A percentile compares a stretch with the other conserved stretches of the same genome.
Conservation (phyloP, 2,113 vertebrate genomes). For the Dinomys branickii region DNA sequence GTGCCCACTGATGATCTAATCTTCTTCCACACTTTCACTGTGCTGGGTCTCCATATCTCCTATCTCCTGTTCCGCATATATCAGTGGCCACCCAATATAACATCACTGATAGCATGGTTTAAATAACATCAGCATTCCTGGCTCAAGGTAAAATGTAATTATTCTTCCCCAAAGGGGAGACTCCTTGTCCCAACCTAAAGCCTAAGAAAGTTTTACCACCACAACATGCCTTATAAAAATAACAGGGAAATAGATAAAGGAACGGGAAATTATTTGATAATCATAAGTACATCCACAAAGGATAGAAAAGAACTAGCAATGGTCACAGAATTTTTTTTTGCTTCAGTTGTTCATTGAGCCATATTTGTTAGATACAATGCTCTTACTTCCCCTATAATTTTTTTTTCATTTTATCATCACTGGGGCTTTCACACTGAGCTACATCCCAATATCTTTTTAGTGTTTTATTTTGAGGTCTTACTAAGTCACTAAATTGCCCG, state of each 20-base stretch:
- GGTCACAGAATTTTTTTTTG: too few relatives aligned
- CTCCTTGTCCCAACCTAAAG: neutral
- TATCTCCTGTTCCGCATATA: neutral
- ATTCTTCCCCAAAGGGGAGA: neutral
- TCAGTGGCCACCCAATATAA: neutral
- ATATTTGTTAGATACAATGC: neutral
- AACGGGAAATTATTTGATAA: neutral
- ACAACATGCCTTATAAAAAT: neutral
- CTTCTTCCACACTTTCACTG: rapidly evolving
- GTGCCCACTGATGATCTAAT: too few relatives aligned
- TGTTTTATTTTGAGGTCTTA: neutral
- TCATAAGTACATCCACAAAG: neutral
- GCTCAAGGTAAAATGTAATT: neutral
- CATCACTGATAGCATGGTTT: neutral
- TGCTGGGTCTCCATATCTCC: neutral
- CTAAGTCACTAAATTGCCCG: neutral
- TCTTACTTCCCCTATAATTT: neutral
- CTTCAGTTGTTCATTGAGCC: neutral
- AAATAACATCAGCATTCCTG: too few relatives aligned
- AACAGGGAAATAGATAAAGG: neutral
- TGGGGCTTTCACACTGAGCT: neutral
- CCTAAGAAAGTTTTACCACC: neutral
- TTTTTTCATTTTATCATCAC: neutral
- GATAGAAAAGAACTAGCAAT: neutral
- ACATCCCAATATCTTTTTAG: neutral